Base-by-base conservation (phyloP, 2,797 vertebrate species). In the Peromyscus attwateri region DNA sequence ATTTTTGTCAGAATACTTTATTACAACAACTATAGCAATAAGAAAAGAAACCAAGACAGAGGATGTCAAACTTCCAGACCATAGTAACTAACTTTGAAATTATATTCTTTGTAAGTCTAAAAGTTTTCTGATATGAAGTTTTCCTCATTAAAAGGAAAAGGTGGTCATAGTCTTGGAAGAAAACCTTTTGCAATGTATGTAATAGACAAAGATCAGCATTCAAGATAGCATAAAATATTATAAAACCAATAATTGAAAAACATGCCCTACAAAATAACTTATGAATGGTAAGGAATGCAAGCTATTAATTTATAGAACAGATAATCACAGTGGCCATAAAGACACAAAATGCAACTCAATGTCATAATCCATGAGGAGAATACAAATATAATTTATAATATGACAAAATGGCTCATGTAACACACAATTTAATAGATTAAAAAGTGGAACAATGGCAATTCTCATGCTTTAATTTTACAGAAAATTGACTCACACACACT, bases 401-500 rank as follows among this genome's bases (percentile, higher is more conserved):
- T 43, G 64, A 68, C 73, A 83, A 62, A 92, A 87, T 43, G 80
- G 21, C 23, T 29, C 43, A 49, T 66, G 60, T 1, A 88, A 1
- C 23, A 64, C 34, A 68, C 21, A 43, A 89, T 84, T 84, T 80
- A 62, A 95, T 87, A 16, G 7, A 16, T 81, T 66, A 37, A 92
- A 75, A 92, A 21, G 64, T 70, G n/a, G 49, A 71, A 82, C n/a
- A 82, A 91, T 71, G 52, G 19, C 1, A 31, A 60, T 37, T 87
- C 19, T 75, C 37, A 60, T 87, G 52, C n/a, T 87, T 31, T 87
- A 43, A 91, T 34, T 93, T 34, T 80, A 40, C 19, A 89, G 55
- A 95, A 95, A 89, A 70, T 76, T 95, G 71, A 55, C 43, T 80
- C 49, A 83, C 70, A 64, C 16, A 34, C 49, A 68, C 83, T 29